Conservation (phyloP, 2,888 invertebrate species). For the Odontothrips loti region DNA sequence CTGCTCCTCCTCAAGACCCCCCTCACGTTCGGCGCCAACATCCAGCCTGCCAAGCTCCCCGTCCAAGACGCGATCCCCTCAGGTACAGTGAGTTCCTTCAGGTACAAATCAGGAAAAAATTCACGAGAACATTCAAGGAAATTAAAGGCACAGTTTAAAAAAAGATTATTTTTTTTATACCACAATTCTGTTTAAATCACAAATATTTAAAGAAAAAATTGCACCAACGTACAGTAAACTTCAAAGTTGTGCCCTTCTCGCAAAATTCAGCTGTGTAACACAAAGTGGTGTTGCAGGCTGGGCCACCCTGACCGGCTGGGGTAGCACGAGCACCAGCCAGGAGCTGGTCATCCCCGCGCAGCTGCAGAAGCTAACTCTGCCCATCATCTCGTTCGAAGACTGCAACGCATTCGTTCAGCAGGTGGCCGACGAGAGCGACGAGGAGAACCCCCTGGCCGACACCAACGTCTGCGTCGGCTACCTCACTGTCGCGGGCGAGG, state of each 20-base stretch:
- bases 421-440: neutral
- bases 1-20: constrained; percentile 41
- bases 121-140: no score
- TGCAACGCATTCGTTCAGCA: constrained; percentile 35
- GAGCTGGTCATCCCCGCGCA: constrained; percentile 47
- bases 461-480: constrained; percentile 50
- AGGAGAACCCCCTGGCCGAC: constrained; percentile 36
- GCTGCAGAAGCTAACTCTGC: constrained; percentile 35
- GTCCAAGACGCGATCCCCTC: constrained; percentile 35
- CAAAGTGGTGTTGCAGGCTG: no score
- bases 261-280: no score
- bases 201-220: no score
- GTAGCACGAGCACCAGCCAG: constrained; percentile 42
- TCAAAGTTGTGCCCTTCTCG: neutral
- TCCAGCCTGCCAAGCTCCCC: constrained; percentile 47
- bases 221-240: neutral
- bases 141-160: no score
- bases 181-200: no score
- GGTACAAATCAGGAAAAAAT: no score
- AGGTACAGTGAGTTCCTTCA: neutral
- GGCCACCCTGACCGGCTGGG: constrained; percentile 47
- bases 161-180: neutral
- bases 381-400: constrained; percentile 33
- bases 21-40: constrained; percentile 42
- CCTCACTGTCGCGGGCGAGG: constrained; percentile 46